Base-by-base conservation (phyloP, 2,113 vertebrate species). In the Candoia aspera region DNA sequence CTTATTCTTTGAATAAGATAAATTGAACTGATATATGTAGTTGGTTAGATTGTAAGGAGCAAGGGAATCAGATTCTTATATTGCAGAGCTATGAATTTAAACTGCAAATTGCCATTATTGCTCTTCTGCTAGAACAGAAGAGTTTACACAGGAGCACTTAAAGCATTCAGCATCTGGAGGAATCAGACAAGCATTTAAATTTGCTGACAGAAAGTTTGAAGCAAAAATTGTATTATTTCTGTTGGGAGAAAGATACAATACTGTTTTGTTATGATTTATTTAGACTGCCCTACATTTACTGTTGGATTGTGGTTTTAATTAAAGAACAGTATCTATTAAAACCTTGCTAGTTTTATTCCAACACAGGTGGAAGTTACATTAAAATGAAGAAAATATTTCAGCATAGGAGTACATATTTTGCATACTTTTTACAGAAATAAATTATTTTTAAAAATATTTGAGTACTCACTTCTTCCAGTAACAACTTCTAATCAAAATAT, bases 401-500 rank as follows among this genome's bases (percentile, higher is more conserved):
- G 9, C 33, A 85, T 73, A 42, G 54, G 90, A 92, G 91, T 46
- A 42, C 62, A 92, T 21, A 15, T 90, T 90, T 94, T 89, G 57
- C 26, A 91, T 9, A 15, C 12, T 19, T 87, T 90, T 95, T 11
- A 89, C 49, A 89, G 37, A 29, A 95, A 79, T 86, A 73, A 37
- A 89, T 90, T 91, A 86, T 42, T 94, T 90, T 33, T 86, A 64
- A 94, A 73, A 95, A 95, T 96, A n/a, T 53, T 4, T 88, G 90
- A 94, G 8, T 49, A 95, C 95, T 94, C 91, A 96, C 95, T 96
- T 37, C 17, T 92, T 79, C 12, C 91, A 58, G 64, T 94, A 95
- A 92, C 62, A 94, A 21, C 46, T 73, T 95, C 93, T 90, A 73
- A 94, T 94, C 93, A 97, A 96, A 95, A 97, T 95, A 89, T 96